Evolutionary conservation across 2,113 vertebrate species (phyloP).

Genomic region (Clarias gariepinus): DNA sequence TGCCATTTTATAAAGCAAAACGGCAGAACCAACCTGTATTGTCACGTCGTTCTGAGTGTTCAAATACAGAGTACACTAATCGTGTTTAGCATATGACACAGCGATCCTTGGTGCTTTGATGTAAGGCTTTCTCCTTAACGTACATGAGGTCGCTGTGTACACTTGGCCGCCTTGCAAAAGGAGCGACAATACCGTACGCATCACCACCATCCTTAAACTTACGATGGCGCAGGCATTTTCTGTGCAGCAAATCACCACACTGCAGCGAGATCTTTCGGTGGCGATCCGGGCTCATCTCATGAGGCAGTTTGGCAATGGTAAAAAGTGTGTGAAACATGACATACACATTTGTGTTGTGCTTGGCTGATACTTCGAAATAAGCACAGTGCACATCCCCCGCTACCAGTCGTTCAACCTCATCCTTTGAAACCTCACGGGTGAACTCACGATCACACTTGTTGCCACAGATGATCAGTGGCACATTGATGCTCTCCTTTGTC

Average conservation of each 20-base stretch:
- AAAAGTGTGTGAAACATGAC: slow-evolving; percentile 96
- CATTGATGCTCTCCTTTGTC: slow-evolving; percentile 90
- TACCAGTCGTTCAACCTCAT: slow-evolving; percentile 86
- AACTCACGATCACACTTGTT: slow-evolving; percentile 94
- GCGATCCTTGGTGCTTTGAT: slow-evolving; percentile 87
- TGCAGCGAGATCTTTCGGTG: slow-evolving; percentile 93
- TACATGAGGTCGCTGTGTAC: slow-evolving; percentile 98
- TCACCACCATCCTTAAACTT: slow-evolving; percentile 84
- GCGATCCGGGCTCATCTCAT: slow-evolving; percentile 96
- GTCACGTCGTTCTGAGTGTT: not conserved
- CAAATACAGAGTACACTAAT: not conserved
- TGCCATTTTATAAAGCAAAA: not conserved
- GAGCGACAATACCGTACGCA: slow-evolving; percentile 89
- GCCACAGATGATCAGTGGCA: slow-evolving; percentile 94
- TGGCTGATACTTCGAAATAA: slow-evolving; percentile 97
- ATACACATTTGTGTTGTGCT: slow-evolving; percentile 93
- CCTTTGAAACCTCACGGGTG: slow-evolving; percentile 81
- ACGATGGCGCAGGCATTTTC: slow-evolving; percentile 82
- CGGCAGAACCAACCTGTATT: not conserved
- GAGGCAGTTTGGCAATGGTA: slow-evolving; percentile 90
- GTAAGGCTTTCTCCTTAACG: slow-evolving; percentile 89
- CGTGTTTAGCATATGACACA: slow-evolving; percentile 87
- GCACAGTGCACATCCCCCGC: slow-evolving; percentile 85
- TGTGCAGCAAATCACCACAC: slow-evolving; percentile 88
- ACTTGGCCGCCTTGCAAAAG: slow-evolving; percentile 91